Base-by-base conservation (phyloP, 2,797 vertebrate genomes). In the Molossus molossus region DNA sequence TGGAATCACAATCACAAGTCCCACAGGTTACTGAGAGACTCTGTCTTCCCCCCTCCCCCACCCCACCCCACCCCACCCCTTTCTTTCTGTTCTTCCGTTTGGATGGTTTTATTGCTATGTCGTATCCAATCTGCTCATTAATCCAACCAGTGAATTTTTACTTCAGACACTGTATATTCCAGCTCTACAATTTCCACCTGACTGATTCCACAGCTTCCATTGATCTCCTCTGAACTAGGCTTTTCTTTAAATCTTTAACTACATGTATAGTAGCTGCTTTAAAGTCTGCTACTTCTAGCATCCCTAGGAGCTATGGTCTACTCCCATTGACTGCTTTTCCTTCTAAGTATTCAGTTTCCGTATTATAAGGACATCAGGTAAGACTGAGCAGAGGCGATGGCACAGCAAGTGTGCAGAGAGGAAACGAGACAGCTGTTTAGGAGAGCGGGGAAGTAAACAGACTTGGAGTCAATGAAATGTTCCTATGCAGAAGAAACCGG, bases 121-220 rank as follows among this genome's bases (percentile, higher is more conserved):
- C n/a, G 55, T 25, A 65, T 65, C 53, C 57, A 57, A 67, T 67
- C 7, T 33, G 50, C 21, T 85, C 67, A 9, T 62, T 58, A 76
- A 29, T 60, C 37, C 75, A 72, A 40, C 18, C 83, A 62, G 53
- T 53, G 65, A 72, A n/a, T 58, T 58, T 85, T 77, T 27, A 55
- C 37, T 15, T 84, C 64, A 9, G 70, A 48, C 33, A 67, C 33
- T 67, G 8, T 55, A 60, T 58, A 77, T 77, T 60, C 29, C 90
- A 92, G 53, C 37, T 92, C 11, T 60, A 69, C 37, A 58, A 48
- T 69, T 92, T 92, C 53, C 62, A 69, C 23, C 25, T 85, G 50
- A 77, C 37, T 77, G 77, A 58, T 58, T 79, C 60, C 53, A 79
- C 20, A 50, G 53, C 53, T 50, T 48, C 53, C 21, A 48, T 60